Evolutionary conservation across 35 echinoderm and acorn worm genomes (phyloP), one percentile per base, ranked within the genome.

Genomic region (Stichopus chloronotus): DNA sequence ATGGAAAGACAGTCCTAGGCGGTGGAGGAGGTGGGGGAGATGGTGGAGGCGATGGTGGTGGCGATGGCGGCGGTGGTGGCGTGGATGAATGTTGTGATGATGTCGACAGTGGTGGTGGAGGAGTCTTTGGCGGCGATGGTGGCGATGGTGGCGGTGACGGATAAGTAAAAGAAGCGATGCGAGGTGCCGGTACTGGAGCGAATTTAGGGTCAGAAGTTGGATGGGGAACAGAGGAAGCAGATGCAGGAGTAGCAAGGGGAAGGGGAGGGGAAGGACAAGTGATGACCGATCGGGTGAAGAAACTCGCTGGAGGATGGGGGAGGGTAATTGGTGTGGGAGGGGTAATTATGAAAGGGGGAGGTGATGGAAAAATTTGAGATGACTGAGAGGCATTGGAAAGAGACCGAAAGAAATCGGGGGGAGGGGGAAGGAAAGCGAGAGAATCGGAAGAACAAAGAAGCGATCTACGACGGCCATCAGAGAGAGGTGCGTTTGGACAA

Each of bases 341-440:
- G 80, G 80, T 55, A 9, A 55, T 83, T 19, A 83, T 54, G 52
- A 83, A 83, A 16, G 80, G 80, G 53, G 80, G 80, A 53, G 80
- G 80, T 13, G 80, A 56, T 56, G 80, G 80, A 8, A 83, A 56
- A 4, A 83, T 17, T 9, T 83, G 80, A n/a, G 80, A 83, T 55
- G 80, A 53, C 55, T 83, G 80, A 19, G 80, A 83, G n/a, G 80
- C 80, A 55, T 83, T 83, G 80, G 80, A 83, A 16, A 83, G 55
- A 83, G 80, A 83, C 9, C 80, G 80, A 19, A 83, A 83, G 16
- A 83, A 83, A 7, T 83, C 80, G 17, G 80, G 80, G 1, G 80
- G 80, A 17, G 80, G 80, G 11, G 80, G 80, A 16, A 83, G 80
- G 55, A 55, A 83, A 6, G 80, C 43, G 14, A 83, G 8, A 16